Evolutionary conservation across 2,888 invertebrate species (phyloP).

Genomic region (Amphimallon solstitiale): DNA sequence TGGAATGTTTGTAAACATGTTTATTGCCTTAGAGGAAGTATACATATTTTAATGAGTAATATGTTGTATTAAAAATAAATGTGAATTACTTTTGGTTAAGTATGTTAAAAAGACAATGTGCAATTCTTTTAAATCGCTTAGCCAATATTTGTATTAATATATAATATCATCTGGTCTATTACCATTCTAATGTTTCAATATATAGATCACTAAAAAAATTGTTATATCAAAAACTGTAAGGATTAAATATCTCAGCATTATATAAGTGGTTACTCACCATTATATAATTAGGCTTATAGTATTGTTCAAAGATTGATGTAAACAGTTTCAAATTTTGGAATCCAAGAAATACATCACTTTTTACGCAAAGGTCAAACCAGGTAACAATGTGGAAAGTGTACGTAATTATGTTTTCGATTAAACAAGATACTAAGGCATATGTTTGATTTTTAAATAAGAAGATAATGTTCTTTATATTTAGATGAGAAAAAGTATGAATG

Average conservation of each 20-base stretch:
- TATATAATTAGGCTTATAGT: slow-evolving; percentile 13
- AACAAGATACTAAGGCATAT: slow-evolving; percentile 8
- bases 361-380: slow-evolving; percentile 12
- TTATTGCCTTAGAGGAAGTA: neutral
- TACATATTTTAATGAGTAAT: neutral
- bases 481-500: neutral
- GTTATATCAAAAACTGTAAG: neutral
- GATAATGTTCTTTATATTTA: neutral
- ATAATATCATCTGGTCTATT: slow-evolving; percentile 15
- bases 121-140: slow-evolving; percentile 6
- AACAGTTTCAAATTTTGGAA: neutral
- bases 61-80: slow-evolving; percentile 1
- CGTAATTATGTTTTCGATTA: neutral
- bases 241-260: too few relatives aligned
- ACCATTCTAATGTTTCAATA: neutral
- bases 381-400: neutral
- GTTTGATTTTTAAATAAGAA: slow-evolving; percentile 1
- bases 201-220: slow-evolving; percentile 20
- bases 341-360: slow-evolving; percentile 1
- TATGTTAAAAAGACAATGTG: neutral
- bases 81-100: neutral
- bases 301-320: neutral
- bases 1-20: slow-evolving; percentile 1
- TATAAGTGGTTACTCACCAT: neutral
- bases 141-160: slow-evolving; percentile 7